Base-by-base conservation (phyloP, 1,140 invertebrate species). In the Nomia melanderi region DNA sequence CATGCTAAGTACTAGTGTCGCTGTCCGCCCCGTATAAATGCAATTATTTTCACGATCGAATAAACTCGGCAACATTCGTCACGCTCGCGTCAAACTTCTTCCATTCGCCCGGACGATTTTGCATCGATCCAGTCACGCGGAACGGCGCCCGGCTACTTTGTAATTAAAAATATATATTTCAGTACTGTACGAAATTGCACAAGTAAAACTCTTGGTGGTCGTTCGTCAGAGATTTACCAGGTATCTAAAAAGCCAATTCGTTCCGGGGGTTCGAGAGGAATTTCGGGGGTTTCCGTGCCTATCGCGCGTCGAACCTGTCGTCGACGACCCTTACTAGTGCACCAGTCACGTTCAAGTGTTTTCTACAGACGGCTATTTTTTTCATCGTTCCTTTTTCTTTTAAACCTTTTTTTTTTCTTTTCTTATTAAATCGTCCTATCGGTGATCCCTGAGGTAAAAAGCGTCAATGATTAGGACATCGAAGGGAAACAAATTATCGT, bases 391-490 rank as follows among this genome's bases (percentile, higher is more conserved):
- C 53, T 14, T 29, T 63, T 44, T 73, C 54, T 44, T 14, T 44
- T 17, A 17, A 62, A 74, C 39, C 9, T 64, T 39, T 36, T n/a
- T n/a, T n/a, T n/a, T n/a, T n/a, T n/a, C 9, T 64, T 39, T 23
- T 36, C 23, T 41, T 41, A 72, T 75, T 41, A 56, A 77, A 62
- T 36, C 25, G 14, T 12, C 17, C 44, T 84, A 72, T 77, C 74
- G 66, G 80, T 77, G 72, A 84, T 83, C 82, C 82, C 82, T 77
- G 82, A 84, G 82, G 59, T 63, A 44, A 73, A 27, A 84, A 80
- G 81, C 77, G 77, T 83, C 41, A 79, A 59, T 57, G 66, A 69
- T 53, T 62, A 67, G 53, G 64, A 60, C 50, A 77, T 59, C 31
- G 63, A 67, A 23, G 12, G 67, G 44, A 69, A 25, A 47, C 27